A percentile compares a stretch with the other conserved stretches of the same genome.
Conservation (phyloP, 1,140 invertebrate genomes). For the Holcopasites calliopsidis region DNA sequence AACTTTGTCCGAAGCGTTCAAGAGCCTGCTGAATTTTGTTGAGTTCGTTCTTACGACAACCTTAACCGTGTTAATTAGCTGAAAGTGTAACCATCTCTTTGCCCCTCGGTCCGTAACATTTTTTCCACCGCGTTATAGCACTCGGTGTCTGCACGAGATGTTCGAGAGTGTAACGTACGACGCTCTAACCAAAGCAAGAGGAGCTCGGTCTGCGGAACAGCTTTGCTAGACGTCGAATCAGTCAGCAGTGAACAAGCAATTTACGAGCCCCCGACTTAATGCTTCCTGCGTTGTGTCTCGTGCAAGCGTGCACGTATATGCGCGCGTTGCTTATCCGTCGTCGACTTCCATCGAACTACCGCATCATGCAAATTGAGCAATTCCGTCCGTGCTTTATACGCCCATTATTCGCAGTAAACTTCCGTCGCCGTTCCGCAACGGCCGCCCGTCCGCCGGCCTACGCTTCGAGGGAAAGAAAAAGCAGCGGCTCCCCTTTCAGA, state of each 20-base stretch:
- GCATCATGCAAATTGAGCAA: slow-evolving; percentile 46
- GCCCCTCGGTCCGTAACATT: too few species aligned
- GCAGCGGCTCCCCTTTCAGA: neutral
- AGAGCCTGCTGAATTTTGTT: too few species aligned
- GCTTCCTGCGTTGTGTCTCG: slow-evolving; percentile 2
- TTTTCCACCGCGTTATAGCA: too few species aligned
- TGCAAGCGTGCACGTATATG: neutral
- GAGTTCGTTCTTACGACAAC: too few species aligned
- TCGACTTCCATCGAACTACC: slow-evolving; percentile 42
- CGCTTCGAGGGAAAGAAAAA: slow-evolving; percentile 10
- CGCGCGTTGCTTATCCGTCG: slow-evolving; percentile 32
- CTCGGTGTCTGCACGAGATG: too few species aligned
- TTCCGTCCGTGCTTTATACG: slow-evolving; percentile 36
- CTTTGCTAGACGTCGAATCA: slow-evolving; percentile 8
- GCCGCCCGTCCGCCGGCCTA: neutral
- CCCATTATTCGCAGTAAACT: slow-evolving; percentile 41
- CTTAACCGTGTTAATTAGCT: too few species aligned
- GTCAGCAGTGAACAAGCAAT: slow-evolving; percentile 20
- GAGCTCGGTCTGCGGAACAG: too few species aligned
- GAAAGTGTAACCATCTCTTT: too few species aligned
- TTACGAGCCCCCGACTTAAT: slow-evolving; percentile 20
- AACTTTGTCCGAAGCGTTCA: too few species aligned
- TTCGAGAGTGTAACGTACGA: too few species aligned
- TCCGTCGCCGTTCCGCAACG: slow-evolving; percentile 34
- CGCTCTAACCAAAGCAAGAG: too few species aligned